Base-by-base conservation (phyloP, 2,113 vertebrate species). In the Desmodus rotundus region DNA sequence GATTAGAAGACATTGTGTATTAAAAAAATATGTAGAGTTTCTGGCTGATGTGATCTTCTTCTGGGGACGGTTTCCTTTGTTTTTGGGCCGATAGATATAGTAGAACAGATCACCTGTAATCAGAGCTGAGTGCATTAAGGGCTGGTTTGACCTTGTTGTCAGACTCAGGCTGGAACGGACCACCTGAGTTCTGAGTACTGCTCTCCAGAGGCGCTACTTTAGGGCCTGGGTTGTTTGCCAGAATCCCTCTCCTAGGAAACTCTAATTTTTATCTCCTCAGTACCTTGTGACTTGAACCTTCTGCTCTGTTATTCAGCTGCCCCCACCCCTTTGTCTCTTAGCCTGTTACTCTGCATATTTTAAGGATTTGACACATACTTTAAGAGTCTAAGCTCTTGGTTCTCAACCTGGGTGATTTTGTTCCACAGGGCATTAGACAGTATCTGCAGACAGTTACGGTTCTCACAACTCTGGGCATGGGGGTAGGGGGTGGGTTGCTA, bases 241-340 rank as follows among this genome's bases (percentile, higher is more conserved):
- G 17, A 19, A 84, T 89, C 28, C n/a, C 22, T 26, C 15, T 47
- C 43, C 22, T 10, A 28, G 17, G 1, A 80, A 89, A 82, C 5
- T 14, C 33, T 77, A 41, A 36, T 61, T 65, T 74, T 86, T 72
- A 19, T 83, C n/a, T 80, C 3, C 7, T 82, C 54, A 24, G 14
- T 73, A 22, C 56, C 36, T 73, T n/a, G 26, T 85, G n/a, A 78
- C 4, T 78, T 86, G 28, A 83, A 81, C 20, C 73, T 93, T 94
- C 56, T 87, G 43, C 14, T 65, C 31, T 7, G 41, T 36, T 63
- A 41, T 47, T 3, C 36, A 67, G n/a, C 7, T 61, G 58, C 17
- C 24, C 58, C 61, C 26, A 26, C 1, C 4, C 61, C 13, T 36
- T 83, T 15, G 5, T 38, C 65, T 77, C 41, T 95, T 91, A 81